Percentiles rank a stretch among this genome's conserved stretches.
phyloP scores from a whole-genome alignment of 92 coral and sea anemone genomes.

The Muricea muricata region DNA sequence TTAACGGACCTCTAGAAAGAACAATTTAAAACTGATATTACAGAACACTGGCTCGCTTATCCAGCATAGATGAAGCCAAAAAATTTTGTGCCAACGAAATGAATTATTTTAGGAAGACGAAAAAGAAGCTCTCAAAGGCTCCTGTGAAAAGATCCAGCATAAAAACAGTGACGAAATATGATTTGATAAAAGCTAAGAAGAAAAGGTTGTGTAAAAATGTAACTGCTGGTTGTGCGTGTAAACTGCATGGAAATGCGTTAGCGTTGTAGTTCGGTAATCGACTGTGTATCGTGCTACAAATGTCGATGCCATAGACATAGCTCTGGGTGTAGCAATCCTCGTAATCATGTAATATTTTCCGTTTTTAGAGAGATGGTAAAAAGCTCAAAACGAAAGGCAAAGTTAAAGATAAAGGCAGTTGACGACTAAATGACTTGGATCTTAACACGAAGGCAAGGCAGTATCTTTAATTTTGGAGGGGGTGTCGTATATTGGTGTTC shows the following conservation, averaged over 20 bases:
- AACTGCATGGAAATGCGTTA: too few relatives aligned
- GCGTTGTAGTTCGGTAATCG: neutral
- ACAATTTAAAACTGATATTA: too few relatives aligned
- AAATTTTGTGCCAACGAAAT: too few relatives aligned
- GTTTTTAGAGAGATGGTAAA: slow-evolving; percentile 37
- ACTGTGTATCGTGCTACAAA: too few relatives aligned
- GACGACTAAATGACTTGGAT: neutral
- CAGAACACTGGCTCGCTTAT: too few relatives aligned
- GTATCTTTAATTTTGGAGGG: neutral
- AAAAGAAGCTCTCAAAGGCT: slow-evolving; percentile 63
- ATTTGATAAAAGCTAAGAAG: slow-evolving; percentile 72
- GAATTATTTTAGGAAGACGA: slow-evolving; percentile 51
- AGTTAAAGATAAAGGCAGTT: neutral
- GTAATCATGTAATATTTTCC: neutral
- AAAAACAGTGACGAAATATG: slow-evolving; percentile 82
- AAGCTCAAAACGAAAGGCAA: slow-evolving; percentile 26
- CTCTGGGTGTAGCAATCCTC: too few relatives aligned
- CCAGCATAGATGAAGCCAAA: too few relatives aligned
- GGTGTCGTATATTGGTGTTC: neutral
- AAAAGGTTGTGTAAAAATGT: slow-evolving; percentile 75
- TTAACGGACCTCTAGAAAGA: too few relatives aligned
- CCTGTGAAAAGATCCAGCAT: slow-evolving; percentile 77
- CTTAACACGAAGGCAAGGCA: too few relatives aligned
- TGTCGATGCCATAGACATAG: too few relatives aligned
- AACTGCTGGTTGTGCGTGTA: neutral